Conservation (phyloP, 2,797 vertebrate species). For the Mus spretus region DNA sequence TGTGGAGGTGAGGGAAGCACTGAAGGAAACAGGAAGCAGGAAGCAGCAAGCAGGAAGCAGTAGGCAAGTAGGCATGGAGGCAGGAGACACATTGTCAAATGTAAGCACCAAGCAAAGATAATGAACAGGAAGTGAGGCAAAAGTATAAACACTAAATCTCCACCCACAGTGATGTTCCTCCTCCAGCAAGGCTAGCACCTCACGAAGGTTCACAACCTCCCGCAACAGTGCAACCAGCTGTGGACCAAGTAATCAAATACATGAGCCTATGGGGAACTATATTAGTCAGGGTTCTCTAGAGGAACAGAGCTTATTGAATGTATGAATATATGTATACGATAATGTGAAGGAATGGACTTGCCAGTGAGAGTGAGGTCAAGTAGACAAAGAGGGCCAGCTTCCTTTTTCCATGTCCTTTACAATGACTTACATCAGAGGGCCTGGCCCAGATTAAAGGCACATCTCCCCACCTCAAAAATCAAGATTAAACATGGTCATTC, state of each 20-base stretch:
- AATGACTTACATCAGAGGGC: background rate
- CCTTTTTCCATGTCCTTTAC: background rate
- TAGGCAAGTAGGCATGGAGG: background rate
- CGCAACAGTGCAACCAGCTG: background rate
- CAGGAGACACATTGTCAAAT: background rate
- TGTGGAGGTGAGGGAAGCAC: background rate
- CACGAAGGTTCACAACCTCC: background rate
- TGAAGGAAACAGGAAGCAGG: background rate
- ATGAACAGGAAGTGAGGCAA: background rate
- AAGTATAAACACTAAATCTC: background rate
- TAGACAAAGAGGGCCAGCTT: background rate
- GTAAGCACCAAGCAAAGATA: background rate
- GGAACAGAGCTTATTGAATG: background rate
- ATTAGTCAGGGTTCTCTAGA: background rate
- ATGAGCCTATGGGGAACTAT: background rate
- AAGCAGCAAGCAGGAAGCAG: background rate
- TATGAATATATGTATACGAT: too few species aligned
- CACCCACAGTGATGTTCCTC: background rate
- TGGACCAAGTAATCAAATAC: background rate
- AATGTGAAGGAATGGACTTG: background rate
- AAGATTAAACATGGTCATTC: background rate
- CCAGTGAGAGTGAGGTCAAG: background rate
- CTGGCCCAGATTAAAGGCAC: background rate
- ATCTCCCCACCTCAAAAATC: background rate
- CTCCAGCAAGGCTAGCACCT: background rate